Conservation (phyloP, 2,888 invertebrate species). For the Bellardia pandia region DNA sequence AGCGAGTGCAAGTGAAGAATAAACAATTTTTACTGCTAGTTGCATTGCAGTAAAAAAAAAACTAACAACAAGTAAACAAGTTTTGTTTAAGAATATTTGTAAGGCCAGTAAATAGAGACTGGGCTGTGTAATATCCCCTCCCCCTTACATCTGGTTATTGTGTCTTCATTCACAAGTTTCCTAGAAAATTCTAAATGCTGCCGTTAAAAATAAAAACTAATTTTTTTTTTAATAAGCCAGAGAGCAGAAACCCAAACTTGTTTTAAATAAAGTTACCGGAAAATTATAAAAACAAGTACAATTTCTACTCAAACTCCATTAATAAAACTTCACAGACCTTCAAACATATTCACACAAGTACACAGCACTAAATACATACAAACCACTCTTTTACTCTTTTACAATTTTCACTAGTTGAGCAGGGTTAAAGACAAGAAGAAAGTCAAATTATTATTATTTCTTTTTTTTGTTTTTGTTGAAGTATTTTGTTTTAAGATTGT, state of each 20-base stretch:
- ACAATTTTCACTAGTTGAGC: conserved; percentile 33
- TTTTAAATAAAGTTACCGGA: conserved; percentile 49
- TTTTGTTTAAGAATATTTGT: no score
- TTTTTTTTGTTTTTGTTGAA: not conserved
- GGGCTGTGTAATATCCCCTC: no score
- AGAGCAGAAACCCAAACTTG: not conserved
- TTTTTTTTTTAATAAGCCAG: not conserved
- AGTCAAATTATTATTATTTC: conserved; percentile 29
- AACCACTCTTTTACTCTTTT: not conserved
- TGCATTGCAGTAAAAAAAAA: not conserved
- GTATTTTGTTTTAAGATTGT: conserved; percentile 48
- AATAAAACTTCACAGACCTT: conserved; percentile 28
- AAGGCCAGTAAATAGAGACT: no score
- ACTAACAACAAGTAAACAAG: not conserved
- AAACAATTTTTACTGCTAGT: not conserved
- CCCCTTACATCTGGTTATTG: no score
- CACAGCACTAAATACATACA: not conserved
- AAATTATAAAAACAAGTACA: conserved; percentile 61
- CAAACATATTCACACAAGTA: not conserved
- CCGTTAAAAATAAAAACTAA: not conserved
- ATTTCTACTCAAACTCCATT: not conserved
- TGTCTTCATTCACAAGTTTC: no score
- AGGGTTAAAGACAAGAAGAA: conserved; percentile 9
- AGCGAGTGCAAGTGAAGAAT: not conserved
- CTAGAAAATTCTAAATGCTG: no score